Evolutionary conservation across 1,140 invertebrate genomes (phyloP).

Genomic region (Goniozus legneri): DNA sequence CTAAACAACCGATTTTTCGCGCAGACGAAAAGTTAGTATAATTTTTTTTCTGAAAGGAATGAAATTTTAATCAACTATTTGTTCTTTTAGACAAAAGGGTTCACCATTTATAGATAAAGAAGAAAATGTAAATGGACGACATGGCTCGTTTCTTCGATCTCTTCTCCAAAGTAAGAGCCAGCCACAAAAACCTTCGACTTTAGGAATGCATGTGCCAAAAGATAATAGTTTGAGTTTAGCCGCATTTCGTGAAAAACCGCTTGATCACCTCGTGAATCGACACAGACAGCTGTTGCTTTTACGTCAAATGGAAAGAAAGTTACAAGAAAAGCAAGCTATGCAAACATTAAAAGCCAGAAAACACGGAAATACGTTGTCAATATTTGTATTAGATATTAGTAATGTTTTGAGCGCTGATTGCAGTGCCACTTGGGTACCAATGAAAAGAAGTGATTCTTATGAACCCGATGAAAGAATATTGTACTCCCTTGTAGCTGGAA

Average conservation of each 20-base stretch:
- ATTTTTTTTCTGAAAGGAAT: conserved; percentile 11
- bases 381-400: conserved; percentile 86
- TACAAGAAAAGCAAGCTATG: conserved; percentile 35
- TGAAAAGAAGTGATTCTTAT: conserved; percentile 59
- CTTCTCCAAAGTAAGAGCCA: too few species aligned
- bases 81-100: too few species aligned
- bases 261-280: conserved; percentile 52
- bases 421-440: conserved; percentile 73
- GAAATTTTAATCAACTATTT: neutral
- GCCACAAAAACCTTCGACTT: too few species aligned
- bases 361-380: conserved; percentile 63
- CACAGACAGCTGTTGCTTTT: conserved; percentile 62
- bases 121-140: conserved; percentile 70
- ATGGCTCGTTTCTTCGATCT: conserved; percentile 58
- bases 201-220: too few species aligned
- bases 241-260: conserved; percentile 57
- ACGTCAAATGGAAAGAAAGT: conserved; percentile 59
- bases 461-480: conserved; percentile 87
- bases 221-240: conserved; percentile 60
- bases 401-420: conserved; percentile 64
- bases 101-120: conserved; percentile 64
- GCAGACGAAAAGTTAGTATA: too few species aligned
- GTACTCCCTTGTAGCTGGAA: conserved; percentile 83
- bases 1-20: too few species aligned
- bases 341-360: conserved; percentile 36